Percentiles rank a stretch among this genome's conserved stretches.
Conservation (phyloP, 2,797 vertebrate genomes). For the Enteromius mattozi region DNA sequence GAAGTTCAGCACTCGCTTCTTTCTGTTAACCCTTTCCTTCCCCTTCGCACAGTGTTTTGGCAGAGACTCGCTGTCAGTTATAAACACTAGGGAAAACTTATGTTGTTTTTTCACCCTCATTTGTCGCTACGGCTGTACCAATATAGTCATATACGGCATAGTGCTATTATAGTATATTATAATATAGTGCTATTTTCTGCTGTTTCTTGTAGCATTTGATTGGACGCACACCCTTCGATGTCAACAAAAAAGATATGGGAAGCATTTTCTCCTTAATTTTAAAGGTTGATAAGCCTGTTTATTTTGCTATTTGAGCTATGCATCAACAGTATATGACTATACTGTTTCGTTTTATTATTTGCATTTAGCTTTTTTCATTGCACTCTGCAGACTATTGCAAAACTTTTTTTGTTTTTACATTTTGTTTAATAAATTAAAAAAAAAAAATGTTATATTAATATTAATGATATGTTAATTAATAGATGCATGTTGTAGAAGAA, state of each 20-base stretch:
- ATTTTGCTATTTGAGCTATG: neutral
- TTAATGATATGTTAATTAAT: too few species aligned
- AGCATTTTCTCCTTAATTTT: conserved; percentile 10
- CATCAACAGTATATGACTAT: neutral
- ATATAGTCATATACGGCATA: neutral
- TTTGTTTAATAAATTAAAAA: too few species aligned
- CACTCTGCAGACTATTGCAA: neutral
- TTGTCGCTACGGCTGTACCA: neutral
- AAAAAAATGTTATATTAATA: too few species aligned
- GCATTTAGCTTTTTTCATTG: neutral
- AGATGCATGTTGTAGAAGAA: neutral
- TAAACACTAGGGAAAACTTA: neutral
- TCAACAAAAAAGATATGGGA: neutral
- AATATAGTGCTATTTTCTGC: neutral
- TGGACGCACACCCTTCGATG: too few species aligned
- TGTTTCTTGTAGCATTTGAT: neutral
- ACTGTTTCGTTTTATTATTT: neutral
- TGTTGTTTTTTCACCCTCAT: neutral
- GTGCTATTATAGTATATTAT: too few species aligned
- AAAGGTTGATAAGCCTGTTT: neutral
- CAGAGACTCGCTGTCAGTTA: neutral
- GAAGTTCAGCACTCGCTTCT: conserved; percentile 13
- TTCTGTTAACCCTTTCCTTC: conserved; percentile 30
- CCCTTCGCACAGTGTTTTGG: neutral
- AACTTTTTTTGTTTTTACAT: neutral